phyloP scores from a whole-genome alignment of 2,888 invertebrate genomes.

The Hyposoter didymator region DNA sequence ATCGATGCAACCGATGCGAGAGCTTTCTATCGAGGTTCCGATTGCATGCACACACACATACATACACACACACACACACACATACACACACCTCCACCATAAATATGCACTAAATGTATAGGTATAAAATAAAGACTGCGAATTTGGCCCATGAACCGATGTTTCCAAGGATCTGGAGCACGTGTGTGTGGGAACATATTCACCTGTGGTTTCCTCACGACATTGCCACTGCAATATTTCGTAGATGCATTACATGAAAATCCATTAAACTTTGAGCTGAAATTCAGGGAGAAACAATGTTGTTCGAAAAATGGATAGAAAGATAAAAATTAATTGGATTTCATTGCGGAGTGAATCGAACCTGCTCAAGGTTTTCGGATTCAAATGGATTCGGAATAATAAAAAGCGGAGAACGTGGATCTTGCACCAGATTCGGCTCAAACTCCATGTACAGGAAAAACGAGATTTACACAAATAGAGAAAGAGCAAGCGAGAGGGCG shows the following conservation, averaged over 20 bases:
- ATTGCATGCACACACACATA: neutral
- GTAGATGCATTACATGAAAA: neutral
- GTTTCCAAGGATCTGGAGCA: neutral
- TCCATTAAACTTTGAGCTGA: neutral
- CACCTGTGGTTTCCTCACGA: neutral
- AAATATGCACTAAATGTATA: neutral
- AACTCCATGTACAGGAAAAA: neutral
- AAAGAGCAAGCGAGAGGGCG: slow-evolving; percentile 18
- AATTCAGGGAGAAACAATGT: neutral
- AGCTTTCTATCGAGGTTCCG: slow-evolving; percentile 38
- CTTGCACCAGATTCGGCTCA: neutral
- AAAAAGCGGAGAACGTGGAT: neutral
- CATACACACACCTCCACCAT: too few species aligned
- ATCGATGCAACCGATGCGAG: slow-evolving; percentile 37
- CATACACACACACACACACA: too few species aligned
- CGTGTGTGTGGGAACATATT: neutral
- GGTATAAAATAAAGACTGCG: neutral
- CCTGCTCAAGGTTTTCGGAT: neutral
- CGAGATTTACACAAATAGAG: neutral
- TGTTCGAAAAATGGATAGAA: neutral
- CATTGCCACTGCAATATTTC: neutral
- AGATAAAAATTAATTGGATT: neutral
- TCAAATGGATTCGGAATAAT: neutral
- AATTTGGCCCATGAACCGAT: neutral
- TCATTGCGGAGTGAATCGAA: neutral